These are phyloP conservation scores for Myotis lucifugus DNA, from an alignment of 2,113 vertebrate species.

Conservation along the genomic window DNA sequence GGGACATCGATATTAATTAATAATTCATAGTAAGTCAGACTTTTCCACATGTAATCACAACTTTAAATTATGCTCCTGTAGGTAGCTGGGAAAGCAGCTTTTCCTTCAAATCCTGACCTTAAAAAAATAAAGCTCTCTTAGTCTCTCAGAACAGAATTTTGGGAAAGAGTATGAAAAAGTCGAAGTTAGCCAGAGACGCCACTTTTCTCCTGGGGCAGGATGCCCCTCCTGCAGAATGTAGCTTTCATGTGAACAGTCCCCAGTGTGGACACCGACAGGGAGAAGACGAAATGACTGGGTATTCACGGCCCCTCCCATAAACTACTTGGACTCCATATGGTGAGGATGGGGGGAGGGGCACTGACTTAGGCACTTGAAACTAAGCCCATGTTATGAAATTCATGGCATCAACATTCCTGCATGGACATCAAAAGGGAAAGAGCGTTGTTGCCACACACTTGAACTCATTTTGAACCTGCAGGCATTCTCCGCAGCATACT, in stretches of 20 bases:
- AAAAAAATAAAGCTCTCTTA: background rate
- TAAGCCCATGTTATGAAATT: constrained; percentile 63
- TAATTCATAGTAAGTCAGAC: constrained; percentile 82
- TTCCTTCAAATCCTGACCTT: constrained; percentile 34
- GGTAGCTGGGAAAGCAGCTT: constrained; percentile 17
- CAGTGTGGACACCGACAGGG: background rate
- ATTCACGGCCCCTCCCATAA: background rate
- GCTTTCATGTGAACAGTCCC: constrained; percentile 37
- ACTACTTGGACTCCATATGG: constrained; percentile 40
- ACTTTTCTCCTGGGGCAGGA: background rate
- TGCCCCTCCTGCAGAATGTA: background rate
- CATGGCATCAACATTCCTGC: constrained; percentile 61
- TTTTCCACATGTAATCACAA: constrained; percentile 82
- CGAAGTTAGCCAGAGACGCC: background rate
- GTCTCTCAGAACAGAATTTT: constrained; percentile 45
- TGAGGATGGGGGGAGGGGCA: background rate
- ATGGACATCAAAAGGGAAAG: constrained; percentile 66
- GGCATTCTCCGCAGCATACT: constrained; percentile 41
- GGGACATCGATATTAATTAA: constrained; percentile 82
- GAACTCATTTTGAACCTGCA: constrained; percentile 72
- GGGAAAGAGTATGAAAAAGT: background rate
- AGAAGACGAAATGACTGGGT: background rate
- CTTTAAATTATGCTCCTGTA: constrained; percentile 56
- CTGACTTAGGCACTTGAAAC: constrained; percentile 14
- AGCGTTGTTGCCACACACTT: constrained; percentile 63